These are phyloP conservation scores for Lophura nycthemera DNA, from an alignment of 2,113 vertebrate genomes.

Conservation along the genomic window DNA sequence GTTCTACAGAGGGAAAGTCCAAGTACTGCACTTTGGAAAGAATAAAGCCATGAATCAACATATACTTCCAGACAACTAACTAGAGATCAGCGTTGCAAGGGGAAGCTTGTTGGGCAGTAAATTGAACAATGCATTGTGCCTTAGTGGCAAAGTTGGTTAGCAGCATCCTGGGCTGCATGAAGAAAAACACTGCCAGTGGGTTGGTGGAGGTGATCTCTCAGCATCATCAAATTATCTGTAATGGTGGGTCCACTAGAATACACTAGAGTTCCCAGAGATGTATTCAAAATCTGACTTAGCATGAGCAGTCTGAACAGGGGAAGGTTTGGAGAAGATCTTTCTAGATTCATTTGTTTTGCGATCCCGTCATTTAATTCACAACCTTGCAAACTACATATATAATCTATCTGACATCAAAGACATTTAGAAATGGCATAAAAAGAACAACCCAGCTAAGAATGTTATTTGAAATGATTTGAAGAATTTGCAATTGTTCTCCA, in stretches of 20 bases:
- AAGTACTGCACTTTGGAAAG: background rate
- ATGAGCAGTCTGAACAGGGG: background rate
- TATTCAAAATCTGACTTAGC: background rate
- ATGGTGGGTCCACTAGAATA: background rate
- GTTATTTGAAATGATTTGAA: background rate
- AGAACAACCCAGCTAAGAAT: background rate
- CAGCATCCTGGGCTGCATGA: background rate
- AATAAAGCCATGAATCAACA: background rate
- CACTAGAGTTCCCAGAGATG: too few relatives aligned
- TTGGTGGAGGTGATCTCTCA: background rate
- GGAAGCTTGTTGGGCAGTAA: background rate
- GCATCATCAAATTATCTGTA: background rate
- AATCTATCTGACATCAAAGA: background rate
- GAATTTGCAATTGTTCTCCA: background rate
- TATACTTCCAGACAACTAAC: background rate
- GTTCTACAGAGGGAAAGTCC: background rate
- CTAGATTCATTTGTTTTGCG: background rate
- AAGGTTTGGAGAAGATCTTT: background rate
- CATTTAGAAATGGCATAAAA: background rate
- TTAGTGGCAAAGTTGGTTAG: background rate
- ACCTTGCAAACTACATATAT: background rate
- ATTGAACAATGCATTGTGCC: background rate
- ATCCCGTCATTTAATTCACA: background rate
- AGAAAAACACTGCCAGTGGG: background rate
- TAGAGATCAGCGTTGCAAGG: background rate